These are phyloP conservation scores for Tetramorium simillimum DNA, from an alignment of 1,140 invertebrate species.

Conservation along the genomic window DNA sequence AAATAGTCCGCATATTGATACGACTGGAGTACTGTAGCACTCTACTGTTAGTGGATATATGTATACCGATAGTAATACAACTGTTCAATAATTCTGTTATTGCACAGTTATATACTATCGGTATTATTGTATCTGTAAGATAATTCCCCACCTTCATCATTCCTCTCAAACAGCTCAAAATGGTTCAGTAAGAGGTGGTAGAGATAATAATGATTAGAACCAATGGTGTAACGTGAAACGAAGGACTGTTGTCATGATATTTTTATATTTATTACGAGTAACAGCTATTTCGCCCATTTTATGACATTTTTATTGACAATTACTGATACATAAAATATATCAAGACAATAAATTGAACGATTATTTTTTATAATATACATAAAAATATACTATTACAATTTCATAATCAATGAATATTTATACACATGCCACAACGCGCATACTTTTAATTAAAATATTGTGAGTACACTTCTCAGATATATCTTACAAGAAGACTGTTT, in stretches of 20 bases:
- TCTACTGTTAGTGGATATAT: not conserved
- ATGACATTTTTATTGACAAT: not conserved
- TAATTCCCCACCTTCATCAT: constrained; percentile 33
- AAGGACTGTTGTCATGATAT: not conserved
- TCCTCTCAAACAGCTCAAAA: not conserved
- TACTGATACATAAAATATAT: constrained; percentile 18
- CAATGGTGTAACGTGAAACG: not conserved
- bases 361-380: constrained; percentile 16
- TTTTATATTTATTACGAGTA: not conserved
- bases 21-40: not conserved
- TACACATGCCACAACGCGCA: not conserved
- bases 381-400: not conserved
- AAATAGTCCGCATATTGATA: constrained; percentile 6
- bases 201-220: not conserved
- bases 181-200: not conserved
- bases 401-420: not conserved
- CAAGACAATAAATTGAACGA: not conserved
- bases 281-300: too few species aligned
- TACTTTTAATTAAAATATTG: not conserved
- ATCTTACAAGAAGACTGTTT: not conserved
- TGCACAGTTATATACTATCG: not conserved
- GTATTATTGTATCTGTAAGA: constrained; percentile 19
- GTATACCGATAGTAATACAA: too few species aligned
- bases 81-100: not conserved
- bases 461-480: not conserved